phyloP scores from a whole-genome alignment of 2,113 vertebrate genomes.

The Bos taurus region ARS-UCD2.0 NC_037351.1:48848501-48849000 shows the following conservation, averaged over 20 bases:
- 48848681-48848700: neutral
- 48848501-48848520: neutral
- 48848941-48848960: neutral
- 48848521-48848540: neutral
- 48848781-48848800: neutral
- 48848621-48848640: neutral
- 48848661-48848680: neutral
- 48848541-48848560: neutral
- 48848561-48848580: neutral
- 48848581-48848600: neutral
- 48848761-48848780: neutral
- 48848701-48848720: neutral
- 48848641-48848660: neutral
- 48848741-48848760: neutral
- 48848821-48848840: neutral
- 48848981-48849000: neutral
- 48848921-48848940: neutral
- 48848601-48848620: neutral
- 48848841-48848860: neutral
- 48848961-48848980: neutral
- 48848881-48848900: neutral
- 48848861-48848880: neutral
- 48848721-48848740: neutral
- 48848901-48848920: neutral
- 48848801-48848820: conserved; percentile 15